Evolutionary conservation across 2,888 invertebrate species (phyloP).

Genomic region (Dastarcus helophoroides): DNA sequence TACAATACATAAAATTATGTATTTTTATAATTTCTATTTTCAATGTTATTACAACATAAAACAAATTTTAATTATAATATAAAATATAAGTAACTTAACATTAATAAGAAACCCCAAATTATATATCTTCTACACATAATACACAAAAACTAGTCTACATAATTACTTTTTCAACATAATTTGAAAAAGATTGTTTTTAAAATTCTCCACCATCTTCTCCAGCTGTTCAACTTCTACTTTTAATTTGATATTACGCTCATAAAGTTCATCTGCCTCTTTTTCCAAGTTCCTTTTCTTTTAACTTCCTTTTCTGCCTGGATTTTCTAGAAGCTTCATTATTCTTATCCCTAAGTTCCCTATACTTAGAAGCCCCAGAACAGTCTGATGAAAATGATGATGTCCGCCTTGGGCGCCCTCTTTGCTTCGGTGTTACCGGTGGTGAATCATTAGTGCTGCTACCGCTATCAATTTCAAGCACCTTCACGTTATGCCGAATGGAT

Average conservation of each 20-base stretch:
- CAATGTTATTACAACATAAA: no score
- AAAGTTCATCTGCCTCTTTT: slow-evolving; percentile 41
- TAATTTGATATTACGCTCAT: slow-evolving; percentile 51
- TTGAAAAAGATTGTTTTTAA: slow-evolving; percentile 53
- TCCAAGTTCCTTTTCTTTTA: slow-evolving; percentile 41
- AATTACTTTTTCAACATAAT: slow-evolving; percentile 48
- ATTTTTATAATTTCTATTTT: no score
- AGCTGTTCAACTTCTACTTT: slow-evolving; percentile 54
- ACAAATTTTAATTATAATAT: no score
- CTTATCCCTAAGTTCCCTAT: slow-evolving; percentile 59
- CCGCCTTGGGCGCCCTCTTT: slow-evolving; percentile 43
- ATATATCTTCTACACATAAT: no score
- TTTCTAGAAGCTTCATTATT: slow-evolving; percentile 70
- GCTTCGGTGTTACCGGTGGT: slow-evolving; percentile 7
- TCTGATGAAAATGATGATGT: slow-evolving; percentile 36
- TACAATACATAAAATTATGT: no score
- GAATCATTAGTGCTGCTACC: slow-evolving; percentile 20
- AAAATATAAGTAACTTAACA: no score
- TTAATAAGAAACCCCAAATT: no score
- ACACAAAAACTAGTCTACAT: no score
- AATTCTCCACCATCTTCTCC: slow-evolving; percentile 53
- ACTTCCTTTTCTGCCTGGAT: slow-evolving; percentile 60
- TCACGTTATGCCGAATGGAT: slow-evolving; percentile 7
- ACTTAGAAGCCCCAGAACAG: slow-evolving; percentile 42
- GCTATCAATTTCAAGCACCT: slow-evolving; percentile 12